Evolutionary conservation across 2,888 invertebrate genomes (phyloP).

Genomic region (Entomobrya proxima): DNA sequence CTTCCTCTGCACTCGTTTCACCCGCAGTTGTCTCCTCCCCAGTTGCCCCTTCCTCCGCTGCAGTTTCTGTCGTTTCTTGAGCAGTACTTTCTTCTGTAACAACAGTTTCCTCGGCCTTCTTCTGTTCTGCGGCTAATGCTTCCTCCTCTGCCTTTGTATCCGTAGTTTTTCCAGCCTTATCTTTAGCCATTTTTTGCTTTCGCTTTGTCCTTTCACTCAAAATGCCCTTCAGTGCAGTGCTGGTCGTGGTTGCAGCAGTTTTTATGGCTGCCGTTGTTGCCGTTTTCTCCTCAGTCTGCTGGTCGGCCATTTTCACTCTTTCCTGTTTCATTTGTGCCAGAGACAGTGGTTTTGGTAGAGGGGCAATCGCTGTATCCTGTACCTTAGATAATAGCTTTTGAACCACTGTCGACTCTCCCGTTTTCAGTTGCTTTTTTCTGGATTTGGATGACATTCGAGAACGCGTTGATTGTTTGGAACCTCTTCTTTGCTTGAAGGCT

Average conservation of each 20-base stretch:
- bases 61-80: neutral
- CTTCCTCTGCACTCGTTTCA: neutral
- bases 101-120: neutral
- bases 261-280: neutral
- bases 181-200: slow-evolving; percentile 54
- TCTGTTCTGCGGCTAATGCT: neutral
- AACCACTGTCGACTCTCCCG: neutral
- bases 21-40: neutral
- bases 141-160: neutral
- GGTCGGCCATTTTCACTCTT: neutral
- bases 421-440: slow-evolving; percentile 17
- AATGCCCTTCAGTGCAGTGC: slow-evolving; percentile 38
- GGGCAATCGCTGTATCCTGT: neutral
- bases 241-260: slow-evolving; percentile 8
- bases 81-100: neutral
- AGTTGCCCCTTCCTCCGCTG: neutral
- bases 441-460: neutral
- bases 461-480: neutral
- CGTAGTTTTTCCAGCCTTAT: neutral
- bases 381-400: slow-evolving; percentile 39
- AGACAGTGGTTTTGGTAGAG: neutral
- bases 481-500: neutral
- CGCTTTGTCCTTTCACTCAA: slow-evolving; percentile 42
- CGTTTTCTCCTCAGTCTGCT: slow-evolving; percentile 11
- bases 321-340: neutral